A percentile compares a stretch with the other conserved stretches of the same genome.
These are phyloP conservation scores for Rhingia campestris DNA, from an alignment of 2,888 invertebrate species.

Conservation along the genomic window DNA sequence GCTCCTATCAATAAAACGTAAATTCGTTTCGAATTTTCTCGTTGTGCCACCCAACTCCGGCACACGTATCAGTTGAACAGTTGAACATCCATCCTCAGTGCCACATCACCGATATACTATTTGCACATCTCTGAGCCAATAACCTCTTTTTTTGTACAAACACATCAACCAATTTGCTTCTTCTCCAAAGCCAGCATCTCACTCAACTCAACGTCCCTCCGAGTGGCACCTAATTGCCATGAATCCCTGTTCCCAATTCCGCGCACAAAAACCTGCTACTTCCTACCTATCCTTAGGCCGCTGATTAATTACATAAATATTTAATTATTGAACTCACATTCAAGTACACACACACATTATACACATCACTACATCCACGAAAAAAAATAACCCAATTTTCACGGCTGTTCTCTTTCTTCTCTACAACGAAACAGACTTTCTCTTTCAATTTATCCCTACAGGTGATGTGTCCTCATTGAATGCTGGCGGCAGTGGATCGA, in stretches of 20 bases:
- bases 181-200: background rate
- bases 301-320: slow-evolving; percentile 72
- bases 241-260: slow-evolving; percentile 24
- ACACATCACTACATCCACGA: slow-evolving; percentile 16
- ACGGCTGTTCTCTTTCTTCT: slow-evolving; percentile 74
- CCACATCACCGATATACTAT: no score
- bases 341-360: slow-evolving; percentile 10
- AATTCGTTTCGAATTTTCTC: no score
- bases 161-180: background rate
- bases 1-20: no score
- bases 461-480: slow-evolving; percentile 78
- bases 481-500: slow-evolving; percentile 74
- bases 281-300: slow-evolving; percentile 34
- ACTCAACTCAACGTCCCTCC: slow-evolving; percentile 1
- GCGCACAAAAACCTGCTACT: slow-evolving; percentile 7
- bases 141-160: background rate
- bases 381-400: slow-evolving; percentile 68
- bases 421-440: slow-evolving; percentile 78
- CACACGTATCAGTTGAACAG: no score
- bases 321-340: slow-evolving; percentile 55
- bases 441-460: slow-evolving; percentile 80
- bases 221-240: slow-evolving; percentile 41
- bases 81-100: no score
- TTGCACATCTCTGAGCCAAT: background rate
- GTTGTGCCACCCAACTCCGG: no score